Base-by-base conservation (phyloP, 2,113 vertebrate species). In the Tapirus terrestris region DNA sequence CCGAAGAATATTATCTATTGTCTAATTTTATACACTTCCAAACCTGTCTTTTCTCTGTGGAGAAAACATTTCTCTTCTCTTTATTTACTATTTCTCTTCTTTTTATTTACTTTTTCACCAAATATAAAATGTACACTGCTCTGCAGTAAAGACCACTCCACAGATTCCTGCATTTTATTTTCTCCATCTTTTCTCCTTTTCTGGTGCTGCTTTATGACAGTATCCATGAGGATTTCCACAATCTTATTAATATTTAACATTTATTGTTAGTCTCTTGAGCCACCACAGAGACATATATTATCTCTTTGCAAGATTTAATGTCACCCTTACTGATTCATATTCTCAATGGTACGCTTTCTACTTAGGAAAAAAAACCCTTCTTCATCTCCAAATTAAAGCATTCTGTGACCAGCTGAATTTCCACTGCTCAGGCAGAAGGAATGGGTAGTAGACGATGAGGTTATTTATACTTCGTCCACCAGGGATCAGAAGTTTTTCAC, bases 171-270 rank as follows among this genome's bases (percentile, higher is more conserved):
- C 5, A 58, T 61, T 84, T 75, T 21, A 56, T 86, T 18, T 25
- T 58, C 18, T 91, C 65, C 90, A 11, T 82, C 39, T 87, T 76
- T 31, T 29, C 7, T 12, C 39, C 33, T 53, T 88, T 80, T 51
- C 73, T 84, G 72, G 67, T 82, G 21, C 56, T 94, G n/a, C 51
- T 87, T 86, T 93, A 85, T 86, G 93, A 89, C 39, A 39, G 23
- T 60, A 67, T 89, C 85, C 51, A 60, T 3, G 67, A 95, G 63
- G 36, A 81, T 80, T 91, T 95, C 79, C 85, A 91, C 61, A 96
- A 81, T 81, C 77, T 92, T 94, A 91, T 97, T 96, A 94, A 97
- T 97, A 94, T 90, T 97, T 97, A 96, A 94, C 68, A 92, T 89
- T 89, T 96, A 96, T 86, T 89, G 91, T 96, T 92, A 80, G 56